A percentile compares a stretch with the other conserved stretches of the same genome.
Evolutionary conservation across 23 tunicate genomes (phyloP).

Genomic region (Halocynthia aurantium): DNA sequence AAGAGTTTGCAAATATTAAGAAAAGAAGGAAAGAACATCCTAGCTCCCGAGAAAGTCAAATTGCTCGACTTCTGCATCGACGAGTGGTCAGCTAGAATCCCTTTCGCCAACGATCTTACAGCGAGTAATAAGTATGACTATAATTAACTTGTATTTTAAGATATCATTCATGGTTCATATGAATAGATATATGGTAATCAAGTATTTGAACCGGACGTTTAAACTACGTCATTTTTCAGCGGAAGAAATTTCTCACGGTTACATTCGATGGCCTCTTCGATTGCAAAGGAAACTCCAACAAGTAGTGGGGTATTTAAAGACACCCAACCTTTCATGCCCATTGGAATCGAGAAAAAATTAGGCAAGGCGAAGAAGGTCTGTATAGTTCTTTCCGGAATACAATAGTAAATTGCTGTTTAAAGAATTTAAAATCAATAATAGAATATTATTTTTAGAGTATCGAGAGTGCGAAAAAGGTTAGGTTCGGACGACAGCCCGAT

Average conservation of each 20-base stretch:
- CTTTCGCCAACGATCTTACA: background rate
- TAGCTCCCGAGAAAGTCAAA: background rate
- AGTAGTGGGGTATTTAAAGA: constrained; percentile 6
- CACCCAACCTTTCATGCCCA: constrained; percentile 12
- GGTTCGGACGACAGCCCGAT: too few species aligned
- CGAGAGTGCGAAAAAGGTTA: too few species aligned
- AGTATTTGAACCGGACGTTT: too few species aligned
- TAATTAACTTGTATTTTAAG: background rate
- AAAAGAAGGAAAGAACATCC: background rate
- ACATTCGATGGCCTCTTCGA: constrained; percentile 7
- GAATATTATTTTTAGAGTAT: too few species aligned
- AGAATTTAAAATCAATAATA: too few species aligned
- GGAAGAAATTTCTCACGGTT: constrained; percentile 14
- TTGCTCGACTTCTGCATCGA: background rate
- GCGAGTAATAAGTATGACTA: constrained; percentile 6
- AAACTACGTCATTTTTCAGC: background rate
- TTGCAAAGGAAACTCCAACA: constrained; percentile 1
- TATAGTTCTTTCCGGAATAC: background rate
- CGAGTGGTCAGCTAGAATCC: constrained; percentile 2
- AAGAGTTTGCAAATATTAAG: background rate
- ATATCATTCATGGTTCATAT: background rate
- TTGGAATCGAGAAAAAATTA: background rate
- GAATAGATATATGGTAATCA: background rate
- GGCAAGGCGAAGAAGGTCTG: constrained; percentile 10
- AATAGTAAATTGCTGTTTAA: too few species aligned